A percentile compares a stretch with the other conserved stretches of the same genome.
phyloP scores from a whole-genome alignment of 2,888 invertebrate genomes.

The Strigamia maritima region DNA sequence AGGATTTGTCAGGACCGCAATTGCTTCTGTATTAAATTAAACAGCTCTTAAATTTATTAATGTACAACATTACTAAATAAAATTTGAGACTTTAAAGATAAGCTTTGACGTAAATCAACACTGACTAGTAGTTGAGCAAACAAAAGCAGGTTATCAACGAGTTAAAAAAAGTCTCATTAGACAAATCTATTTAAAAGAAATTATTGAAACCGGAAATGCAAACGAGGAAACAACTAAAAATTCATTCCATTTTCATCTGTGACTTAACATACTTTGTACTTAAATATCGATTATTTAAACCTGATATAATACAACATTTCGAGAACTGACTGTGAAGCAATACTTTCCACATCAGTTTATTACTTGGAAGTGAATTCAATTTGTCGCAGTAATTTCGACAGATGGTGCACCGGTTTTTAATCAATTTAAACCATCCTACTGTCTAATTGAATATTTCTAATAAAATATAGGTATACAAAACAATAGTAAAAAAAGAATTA shows the following conservation, averaged over 20 bases:
- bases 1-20: neutral
- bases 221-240: too few relatives aligned
- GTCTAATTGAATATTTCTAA: neutral
- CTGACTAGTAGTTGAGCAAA: slow-evolving; percentile 12
- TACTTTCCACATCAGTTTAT: too few relatives aligned
- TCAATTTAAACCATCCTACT: neutral
- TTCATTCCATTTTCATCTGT: too few relatives aligned
- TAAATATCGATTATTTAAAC: too few relatives aligned
- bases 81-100: neutral
- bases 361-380: too few relatives aligned
- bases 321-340: too few relatives aligned
- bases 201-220: too few relatives aligned
- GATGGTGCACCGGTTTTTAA: neutral
- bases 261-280: too few relatives aligned
- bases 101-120: neutral
- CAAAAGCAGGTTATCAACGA: neutral
- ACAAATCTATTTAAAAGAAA: neutral
- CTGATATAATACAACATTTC: too few relatives aligned
- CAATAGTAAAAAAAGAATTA: neutral
- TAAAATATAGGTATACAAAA: neutral
- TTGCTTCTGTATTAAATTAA: neutral
- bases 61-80: neutral
- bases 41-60: neutral
- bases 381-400: neutral
- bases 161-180: neutral